phyloP scores from a whole-genome alignment of 1,140 invertebrate species.

The Maconellicoccus hirsutus region DNA sequence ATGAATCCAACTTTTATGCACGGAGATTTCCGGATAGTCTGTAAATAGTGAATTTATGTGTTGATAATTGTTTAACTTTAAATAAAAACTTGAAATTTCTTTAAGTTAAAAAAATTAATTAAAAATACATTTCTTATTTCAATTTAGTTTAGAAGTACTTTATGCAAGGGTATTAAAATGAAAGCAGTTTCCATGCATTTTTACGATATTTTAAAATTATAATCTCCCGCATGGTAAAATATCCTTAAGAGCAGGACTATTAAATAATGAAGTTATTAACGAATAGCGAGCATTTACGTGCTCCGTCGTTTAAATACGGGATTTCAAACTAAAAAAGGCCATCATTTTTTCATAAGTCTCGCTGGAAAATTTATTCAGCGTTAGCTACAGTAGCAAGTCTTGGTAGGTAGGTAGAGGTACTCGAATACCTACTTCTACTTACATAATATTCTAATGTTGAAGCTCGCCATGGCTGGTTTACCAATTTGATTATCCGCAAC shows the following conservation, averaged over 20 bases:
- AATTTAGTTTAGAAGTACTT: no score
- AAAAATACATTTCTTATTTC: no score
- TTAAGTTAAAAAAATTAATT: no score
- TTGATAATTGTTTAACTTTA: neutral
- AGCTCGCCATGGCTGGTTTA: neutral
- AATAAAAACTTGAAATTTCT: no score
- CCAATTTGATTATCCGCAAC: neutral
- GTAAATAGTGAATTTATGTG: conserved; percentile 36
- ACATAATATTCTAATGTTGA: conserved; percentile 9
- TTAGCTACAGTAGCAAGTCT: no score
- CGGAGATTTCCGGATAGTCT: conserved; percentile 59
- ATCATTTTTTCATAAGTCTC: neutral
- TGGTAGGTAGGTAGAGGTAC: no score
- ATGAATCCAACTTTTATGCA: conserved; percentile 52
- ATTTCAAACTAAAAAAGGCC: neutral
- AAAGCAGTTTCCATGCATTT: neutral
- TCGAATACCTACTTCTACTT: neutral
- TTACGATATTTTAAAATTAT: neutral
- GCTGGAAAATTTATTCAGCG: neutral
- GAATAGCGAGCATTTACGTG: neutral
- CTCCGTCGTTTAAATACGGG: neutral
- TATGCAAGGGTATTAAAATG: no score
- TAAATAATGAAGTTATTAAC: neutral
- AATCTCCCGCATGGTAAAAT: neutral
- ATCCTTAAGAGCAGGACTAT: neutral